Evolutionary conservation across 2,797 vertebrate species (phyloP).

Genomic region (Thripadectes ignobilis): DNA sequence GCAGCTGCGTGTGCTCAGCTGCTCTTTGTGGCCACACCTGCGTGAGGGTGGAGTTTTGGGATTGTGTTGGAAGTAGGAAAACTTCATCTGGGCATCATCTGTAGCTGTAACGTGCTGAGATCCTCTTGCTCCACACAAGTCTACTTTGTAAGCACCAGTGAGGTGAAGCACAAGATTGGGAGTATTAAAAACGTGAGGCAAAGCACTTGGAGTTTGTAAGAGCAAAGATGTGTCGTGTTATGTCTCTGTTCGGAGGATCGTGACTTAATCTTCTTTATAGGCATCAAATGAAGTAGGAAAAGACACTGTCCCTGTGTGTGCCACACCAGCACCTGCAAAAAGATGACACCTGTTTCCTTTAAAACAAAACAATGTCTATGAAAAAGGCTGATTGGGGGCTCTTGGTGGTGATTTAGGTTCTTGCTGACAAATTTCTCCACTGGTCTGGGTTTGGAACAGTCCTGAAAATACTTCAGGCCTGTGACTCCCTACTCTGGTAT

Average conservation of each 20-base stretch:
- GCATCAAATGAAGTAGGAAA: background rate
- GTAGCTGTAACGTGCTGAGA: background rate
- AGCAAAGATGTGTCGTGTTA: background rate
- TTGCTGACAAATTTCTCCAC: rapidly evolving
- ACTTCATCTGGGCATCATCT: background rate
- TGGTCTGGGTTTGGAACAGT: background rate
- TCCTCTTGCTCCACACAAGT: background rate
- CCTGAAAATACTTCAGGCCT: background rate
- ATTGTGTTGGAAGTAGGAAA: background rate
- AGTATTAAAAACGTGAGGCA: background rate
- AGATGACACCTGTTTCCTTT: background rate
- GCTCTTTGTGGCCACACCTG: slow-evolving; percentile 22
- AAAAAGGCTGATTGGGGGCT: background rate
- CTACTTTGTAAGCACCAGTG: background rate
- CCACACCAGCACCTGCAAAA: background rate
- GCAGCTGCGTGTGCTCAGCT: background rate
- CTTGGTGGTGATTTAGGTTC: background rate
- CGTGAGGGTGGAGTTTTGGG: background rate
- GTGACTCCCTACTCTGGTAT: background rate
- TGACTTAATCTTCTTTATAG: background rate
- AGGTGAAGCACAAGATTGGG: background rate
- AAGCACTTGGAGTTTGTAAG: background rate
- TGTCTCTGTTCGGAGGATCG: background rate
- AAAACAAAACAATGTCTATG: background rate
- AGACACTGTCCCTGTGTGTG: rapidly evolving